These are phyloP conservation scores for Electrophaes corylata DNA, from an alignment of 2,888 invertebrate genomes.

Conservation along the genomic window DNA sequence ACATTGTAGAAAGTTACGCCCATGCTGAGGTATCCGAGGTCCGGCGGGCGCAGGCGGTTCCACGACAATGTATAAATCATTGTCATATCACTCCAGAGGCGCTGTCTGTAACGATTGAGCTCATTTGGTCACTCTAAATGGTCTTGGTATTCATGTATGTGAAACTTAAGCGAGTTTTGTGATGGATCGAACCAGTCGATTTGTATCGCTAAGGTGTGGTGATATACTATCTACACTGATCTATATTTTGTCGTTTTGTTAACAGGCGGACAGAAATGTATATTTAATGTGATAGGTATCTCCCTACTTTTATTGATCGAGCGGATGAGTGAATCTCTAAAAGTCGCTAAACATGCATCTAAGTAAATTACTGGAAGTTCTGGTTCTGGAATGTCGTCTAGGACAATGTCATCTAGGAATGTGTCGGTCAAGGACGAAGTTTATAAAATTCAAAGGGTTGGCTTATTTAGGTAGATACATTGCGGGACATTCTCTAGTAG, in stretches of 20 bases:
- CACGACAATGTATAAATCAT: constrained; percentile 59
- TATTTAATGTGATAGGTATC: neutral
- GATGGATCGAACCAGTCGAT: constrained; percentile 43
- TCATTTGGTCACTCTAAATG: constrained; percentile 53
- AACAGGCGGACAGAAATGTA: neutral
- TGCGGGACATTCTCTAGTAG: too few relatives aligned
- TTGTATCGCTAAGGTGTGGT: constrained; percentile 32
- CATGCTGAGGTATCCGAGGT: constrained; percentile 30
- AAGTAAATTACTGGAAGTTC: too few relatives aligned
- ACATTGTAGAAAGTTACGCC: constrained; percentile 55
- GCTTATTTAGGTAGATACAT: too few relatives aligned
- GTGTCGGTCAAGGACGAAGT: too few relatives aligned
- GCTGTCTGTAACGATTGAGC: constrained; percentile 46
- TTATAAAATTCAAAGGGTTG: too few relatives aligned
- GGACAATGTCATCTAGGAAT: too few relatives aligned
- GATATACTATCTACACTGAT: constrained; percentile 7
- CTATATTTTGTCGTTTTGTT: constrained; percentile 4
- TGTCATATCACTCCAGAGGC: constrained; percentile 58
- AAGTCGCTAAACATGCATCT: too few relatives aligned
- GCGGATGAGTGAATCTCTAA: too few relatives aligned
- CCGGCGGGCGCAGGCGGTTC: constrained; percentile 30
- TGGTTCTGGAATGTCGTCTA: too few relatives aligned
- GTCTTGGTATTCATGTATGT: constrained; percentile 37
- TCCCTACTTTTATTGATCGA: neutral
- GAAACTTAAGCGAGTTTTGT: constrained; percentile 30